Conservation (phyloP, 2,888 invertebrate genomes). For the Nowickia ferox region DNA sequence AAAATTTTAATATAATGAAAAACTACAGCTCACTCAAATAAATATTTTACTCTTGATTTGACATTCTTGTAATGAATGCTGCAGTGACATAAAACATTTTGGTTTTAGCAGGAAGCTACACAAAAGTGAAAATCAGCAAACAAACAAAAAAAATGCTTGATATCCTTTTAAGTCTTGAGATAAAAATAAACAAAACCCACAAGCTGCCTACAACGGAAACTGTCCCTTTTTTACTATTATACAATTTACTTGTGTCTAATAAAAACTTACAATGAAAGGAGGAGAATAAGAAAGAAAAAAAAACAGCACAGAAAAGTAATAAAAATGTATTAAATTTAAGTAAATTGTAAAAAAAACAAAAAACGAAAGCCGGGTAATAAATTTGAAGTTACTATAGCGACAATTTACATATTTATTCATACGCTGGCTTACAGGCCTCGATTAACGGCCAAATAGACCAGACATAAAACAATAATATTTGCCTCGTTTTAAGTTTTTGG, state of each 20-base stretch:
- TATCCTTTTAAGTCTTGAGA: conserved; percentile 11
- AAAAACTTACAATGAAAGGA: conserved; percentile 10
- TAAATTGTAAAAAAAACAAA: conserved; percentile 12
- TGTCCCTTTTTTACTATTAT: conserved; percentile 11
- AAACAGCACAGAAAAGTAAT: background rate
- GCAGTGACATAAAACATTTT: background rate
- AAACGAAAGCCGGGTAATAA: conserved; percentile 53
- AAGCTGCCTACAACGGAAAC: conserved; percentile 10
- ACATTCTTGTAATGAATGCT: conserved; percentile 2
- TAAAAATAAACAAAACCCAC: conserved; percentile 5
- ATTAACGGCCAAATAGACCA: background rate
- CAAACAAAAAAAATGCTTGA: conserved; percentile 12
- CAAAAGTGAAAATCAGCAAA: background rate
- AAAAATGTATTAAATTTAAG: background rate
- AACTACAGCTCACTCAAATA: background rate
- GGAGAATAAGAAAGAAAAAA: background rate
- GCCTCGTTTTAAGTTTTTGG: too few species aligned
- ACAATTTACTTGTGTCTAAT: conserved; percentile 23
- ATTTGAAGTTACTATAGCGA: conserved; percentile 64
- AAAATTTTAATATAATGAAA: conserved; percentile 4
- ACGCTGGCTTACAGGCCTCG: background rate
- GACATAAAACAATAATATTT: too few species aligned
- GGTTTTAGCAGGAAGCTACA: background rate
- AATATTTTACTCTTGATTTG: conserved; percentile 22
- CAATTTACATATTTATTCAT: conserved; percentile 25